phyloP scores from a whole-genome alignment of 2,797 vertebrate genomes.

The Pelodytes ibericus region DNA sequence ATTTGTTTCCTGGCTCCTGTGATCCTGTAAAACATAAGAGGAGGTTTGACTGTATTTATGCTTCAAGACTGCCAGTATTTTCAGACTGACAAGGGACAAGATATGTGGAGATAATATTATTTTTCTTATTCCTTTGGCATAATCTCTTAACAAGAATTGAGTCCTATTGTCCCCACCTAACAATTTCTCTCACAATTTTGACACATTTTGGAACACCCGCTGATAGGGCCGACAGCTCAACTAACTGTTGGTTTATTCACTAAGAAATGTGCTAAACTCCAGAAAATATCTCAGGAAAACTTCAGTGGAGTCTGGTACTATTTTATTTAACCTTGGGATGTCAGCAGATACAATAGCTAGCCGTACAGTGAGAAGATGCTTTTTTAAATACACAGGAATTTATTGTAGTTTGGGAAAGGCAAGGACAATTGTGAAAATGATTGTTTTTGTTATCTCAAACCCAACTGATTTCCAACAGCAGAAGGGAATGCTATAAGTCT shows the following conservation, averaged over 20 bases:
- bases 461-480: conserved; percentile 49
- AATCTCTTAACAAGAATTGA: not conserved
- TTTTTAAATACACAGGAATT: conserved; percentile 45
- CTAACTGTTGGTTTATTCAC: conserved; percentile 11
- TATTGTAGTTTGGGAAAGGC: conserved; percentile 24
- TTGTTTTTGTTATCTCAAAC: conserved; percentile 48
- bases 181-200: not conserved
- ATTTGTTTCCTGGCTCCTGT: too few relatives aligned
- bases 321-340: conserved; percentile 38
- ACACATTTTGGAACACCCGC: not conserved
- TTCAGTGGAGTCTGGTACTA: conserved; percentile 14
- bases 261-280: conserved; percentile 1
- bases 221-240: conserved; percentile 1
- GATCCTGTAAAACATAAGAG: not conserved
- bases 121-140: not conserved
- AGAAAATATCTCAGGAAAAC: conserved; percentile 12
- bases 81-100: not conserved
- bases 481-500: conserved; percentile 38
- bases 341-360: conserved; percentile 24
- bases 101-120: not conserved
- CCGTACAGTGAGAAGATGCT: conserved; percentile 8
- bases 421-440: conserved; percentile 52
- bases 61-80: not conserved
- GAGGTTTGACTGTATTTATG: not conserved
- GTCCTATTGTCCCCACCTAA: not conserved